Base-by-base conservation (phyloP, 2,888 invertebrate species). In the Entomobrya proxima region DNA sequence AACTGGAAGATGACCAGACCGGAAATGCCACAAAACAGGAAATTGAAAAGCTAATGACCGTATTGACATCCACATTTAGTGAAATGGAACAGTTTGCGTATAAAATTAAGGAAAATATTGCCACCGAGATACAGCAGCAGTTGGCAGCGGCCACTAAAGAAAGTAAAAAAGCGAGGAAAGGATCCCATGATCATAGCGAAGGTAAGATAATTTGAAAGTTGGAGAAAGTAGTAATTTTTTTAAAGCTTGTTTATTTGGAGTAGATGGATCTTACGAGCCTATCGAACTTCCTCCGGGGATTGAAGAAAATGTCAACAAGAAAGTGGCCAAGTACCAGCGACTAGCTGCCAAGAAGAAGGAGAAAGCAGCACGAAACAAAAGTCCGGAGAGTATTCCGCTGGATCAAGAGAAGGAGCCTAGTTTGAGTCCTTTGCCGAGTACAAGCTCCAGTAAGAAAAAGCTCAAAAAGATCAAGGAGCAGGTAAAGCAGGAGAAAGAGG, bases 71-170 rank as follows among this genome's bases (percentile, higher is more conserved):
- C 6, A 87, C 86, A 9, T 87, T 88, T 27, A 67, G 78, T 11
- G 81, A 81, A 76, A 88, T 88, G 88, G 88, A 87, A 55, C 87
- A 88, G 69, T 87, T 88, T 75, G 88, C 88, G 0, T 35, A 64
- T 7, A 87, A 88, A 30, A 87, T 88, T 55, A 88, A 87, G 61
- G 86, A 86, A 15, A 86, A 86, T 78, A 88, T 88, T 69, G 88
- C 88, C 0, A 67, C 87, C 0, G 87, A 88, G 50, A 86, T 88
- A 47, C 88, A 88, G 32, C 79, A 81, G 47, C 88, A 88, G 50
- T 67, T 88, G 32, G 87, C 86, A 9, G 88, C 86, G 9, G 88
- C 85, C 35, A 50, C 55, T 5, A 30, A 13, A 37, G 18, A 44
- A 44, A 75, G 64, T 21, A 78, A 79, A 44, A 64, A 72, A 47